Percentiles rank a stretch among this genome's conserved stretches.
These are phyloP conservation scores for Maccullochella peelii DNA, from an alignment of 2,113 vertebrate species.

Conservation along the genomic window DNA sequence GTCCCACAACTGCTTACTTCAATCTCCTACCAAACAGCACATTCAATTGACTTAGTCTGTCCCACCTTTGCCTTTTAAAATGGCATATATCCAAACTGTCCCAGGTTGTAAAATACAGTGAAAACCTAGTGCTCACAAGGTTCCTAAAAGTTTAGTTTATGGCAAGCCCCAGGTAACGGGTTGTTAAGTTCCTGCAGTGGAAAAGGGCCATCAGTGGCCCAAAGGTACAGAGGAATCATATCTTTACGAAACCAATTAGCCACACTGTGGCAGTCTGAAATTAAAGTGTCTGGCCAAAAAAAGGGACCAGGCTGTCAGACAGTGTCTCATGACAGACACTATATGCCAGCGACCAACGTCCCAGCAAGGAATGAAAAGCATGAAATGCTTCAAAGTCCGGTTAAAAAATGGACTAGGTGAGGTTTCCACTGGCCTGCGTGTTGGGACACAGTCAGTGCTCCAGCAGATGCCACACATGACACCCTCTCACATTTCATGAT, in stretches of 20 bases:
- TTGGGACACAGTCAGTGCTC: conserved; percentile 57
- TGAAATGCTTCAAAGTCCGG: conserved; percentile 56
- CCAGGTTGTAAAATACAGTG: not conserved
- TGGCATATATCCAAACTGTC: not conserved
- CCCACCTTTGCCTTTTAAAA: not conserved
- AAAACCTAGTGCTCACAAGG: not conserved
- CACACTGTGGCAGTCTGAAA: conserved; percentile 67
- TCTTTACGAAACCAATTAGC: conserved; percentile 74
- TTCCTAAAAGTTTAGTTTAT: conserved; percentile 14
- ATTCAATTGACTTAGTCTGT: not conserved
- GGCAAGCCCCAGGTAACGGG: conserved; percentile 17
- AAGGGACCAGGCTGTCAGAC: conserved; percentile 34
- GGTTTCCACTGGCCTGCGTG: conserved; percentile 34
- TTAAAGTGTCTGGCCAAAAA: conserved; percentile 54
- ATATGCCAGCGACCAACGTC: conserved; percentile 27
- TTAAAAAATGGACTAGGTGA: conserved; percentile 38
- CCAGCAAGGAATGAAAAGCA: conserved; percentile 28
- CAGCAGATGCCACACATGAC: conserved; percentile 75
- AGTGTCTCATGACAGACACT: conserved; percentile 54
- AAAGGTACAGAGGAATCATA: conserved; percentile 69
- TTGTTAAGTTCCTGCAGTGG: conserved; percentile 22
- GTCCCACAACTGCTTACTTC: not conserved
- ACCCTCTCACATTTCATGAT: conserved; percentile 79
- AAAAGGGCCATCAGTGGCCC: conserved; percentile 38
- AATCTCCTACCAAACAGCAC: not conserved